These are phyloP conservation scores for Monomorium pharaonis DNA, from an alignment of 1,140 invertebrate genomes.

Conservation along the genomic window DNA sequence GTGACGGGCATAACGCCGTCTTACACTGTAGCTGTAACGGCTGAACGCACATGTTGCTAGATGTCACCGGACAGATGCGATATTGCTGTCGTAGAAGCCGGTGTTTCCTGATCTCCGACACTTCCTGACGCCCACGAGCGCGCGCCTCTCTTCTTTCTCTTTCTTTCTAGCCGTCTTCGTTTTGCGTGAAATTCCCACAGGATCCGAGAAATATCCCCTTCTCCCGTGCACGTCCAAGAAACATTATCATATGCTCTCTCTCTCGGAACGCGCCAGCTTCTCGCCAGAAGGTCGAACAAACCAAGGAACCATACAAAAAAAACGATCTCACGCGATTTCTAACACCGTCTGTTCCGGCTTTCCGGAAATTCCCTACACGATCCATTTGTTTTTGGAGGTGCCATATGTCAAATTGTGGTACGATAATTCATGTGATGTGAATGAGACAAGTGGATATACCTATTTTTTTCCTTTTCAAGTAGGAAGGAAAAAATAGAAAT, in stretches of 20 bases:
- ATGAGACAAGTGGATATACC: neutral
- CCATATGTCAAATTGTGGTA: neutral
- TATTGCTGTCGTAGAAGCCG: slow-evolving; percentile 78
- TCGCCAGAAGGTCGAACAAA: slow-evolving; percentile 51
- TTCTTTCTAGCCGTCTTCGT: slow-evolving; percentile 30
- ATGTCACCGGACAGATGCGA: slow-evolving; percentile 82
- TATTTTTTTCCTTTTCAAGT: no score
- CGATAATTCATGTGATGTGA: neutral
- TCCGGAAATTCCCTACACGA: slow-evolving; percentile 23
- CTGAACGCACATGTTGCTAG: slow-evolving; percentile 76
- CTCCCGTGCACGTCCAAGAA: slow-evolving; percentile 49
- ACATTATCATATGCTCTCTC: slow-evolving; percentile 76
- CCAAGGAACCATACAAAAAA: slow-evolving; percentile 5
- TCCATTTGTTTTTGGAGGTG: slow-evolving; percentile 4
- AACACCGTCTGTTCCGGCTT: slow-evolving; percentile 24
- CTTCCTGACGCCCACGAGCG: slow-evolving; percentile 73
- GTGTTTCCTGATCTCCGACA: slow-evolving; percentile 72
- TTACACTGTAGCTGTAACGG: slow-evolving; percentile 42
- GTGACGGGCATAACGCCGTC: neutral
- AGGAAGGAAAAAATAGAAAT: neutral
- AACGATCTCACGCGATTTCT: slow-evolving; percentile 24
- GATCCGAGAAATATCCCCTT: slow-evolving; percentile 67
- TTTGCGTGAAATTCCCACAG: slow-evolving; percentile 73
- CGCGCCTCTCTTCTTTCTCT: slow-evolving; percentile 52
- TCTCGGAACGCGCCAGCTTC: slow-evolving; percentile 68